Evolutionary conservation across 2,888 invertebrate species (phyloP), one percentile per base, ranked within the genome.

Genomic region (Ormyrus labotus): DNA sequence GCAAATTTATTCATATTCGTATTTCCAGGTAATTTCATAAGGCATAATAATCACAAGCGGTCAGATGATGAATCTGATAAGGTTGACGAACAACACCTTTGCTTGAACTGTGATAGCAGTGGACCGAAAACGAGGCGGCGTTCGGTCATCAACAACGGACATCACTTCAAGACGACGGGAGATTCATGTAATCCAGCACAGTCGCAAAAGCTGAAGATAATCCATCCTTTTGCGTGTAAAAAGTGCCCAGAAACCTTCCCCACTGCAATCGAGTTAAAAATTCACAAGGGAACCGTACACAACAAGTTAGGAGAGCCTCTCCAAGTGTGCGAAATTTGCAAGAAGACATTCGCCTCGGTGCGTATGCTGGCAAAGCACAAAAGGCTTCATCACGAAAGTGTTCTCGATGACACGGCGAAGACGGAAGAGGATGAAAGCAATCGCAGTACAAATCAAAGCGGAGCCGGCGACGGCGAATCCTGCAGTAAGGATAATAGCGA

Each of bases 251-350:
- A 71, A 0, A 71, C 65, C 0, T 82, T 80, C 11, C 57, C 61
- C 11, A 71, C 67, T 3, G 3, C 55, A 9, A 9, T 74, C 3
- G 82, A 82, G n/a, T 61, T 80, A 19, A 82, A 80, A 13, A 11
- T 6, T 0, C 80, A 80, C 73, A 82, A 81, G 13, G 74, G 64
- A n/a, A 53, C 2, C 7, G 68, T 61, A 6, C 82, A 82, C n/a
- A 2, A 13, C 34, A 78, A 73, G 6, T 5, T 6, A 7, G 2
- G 0, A 6, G 57, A 57, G 0, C 50, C 70, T 10, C 11, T 51
- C 0, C 74, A 83, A 47, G 6, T 55, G 0, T 88, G 87, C 70
- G 61, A 75, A 4, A 68, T 81, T 6, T 88, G 87, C 64, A 65
- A 80, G 78, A 64, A 85, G 81, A 47, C 78, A 58, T 60, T 87